These are phyloP conservation scores for Premnoplex brunnescens DNA, from an alignment of 2,797 vertebrate genomes.

Conservation along the genomic window DNA sequence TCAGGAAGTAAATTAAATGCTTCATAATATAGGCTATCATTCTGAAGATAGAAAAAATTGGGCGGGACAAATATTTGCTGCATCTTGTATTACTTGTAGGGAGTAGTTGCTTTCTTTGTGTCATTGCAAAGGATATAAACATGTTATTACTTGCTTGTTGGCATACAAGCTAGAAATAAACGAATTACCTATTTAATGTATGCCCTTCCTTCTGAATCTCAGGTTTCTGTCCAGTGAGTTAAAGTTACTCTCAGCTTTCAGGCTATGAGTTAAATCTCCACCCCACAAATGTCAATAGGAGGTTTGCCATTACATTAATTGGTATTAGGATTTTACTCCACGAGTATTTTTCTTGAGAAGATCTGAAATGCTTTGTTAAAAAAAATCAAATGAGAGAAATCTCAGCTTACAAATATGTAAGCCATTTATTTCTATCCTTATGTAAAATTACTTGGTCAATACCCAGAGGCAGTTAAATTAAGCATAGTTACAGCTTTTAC, in stretches of 20 bases:
- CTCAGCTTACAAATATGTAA: neutral
- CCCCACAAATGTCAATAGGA: neutral
- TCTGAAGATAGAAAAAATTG: neutral
- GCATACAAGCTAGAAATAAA: slow-evolving; percentile 18
- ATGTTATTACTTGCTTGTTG: slow-evolving; percentile 1
- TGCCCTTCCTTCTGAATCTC: neutral
- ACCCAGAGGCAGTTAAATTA: neutral
- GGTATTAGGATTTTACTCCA: neutral
- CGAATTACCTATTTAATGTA: slow-evolving; percentile 1
- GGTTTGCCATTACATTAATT: neutral
- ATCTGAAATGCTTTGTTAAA: neutral
- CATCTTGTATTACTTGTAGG: neutral
- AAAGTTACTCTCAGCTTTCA: neutral
- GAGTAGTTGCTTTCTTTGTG: neutral
- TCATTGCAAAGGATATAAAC: slow-evolving; percentile 2
- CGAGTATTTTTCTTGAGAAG: neutral
- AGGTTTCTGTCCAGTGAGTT: slow-evolving; percentile 1
- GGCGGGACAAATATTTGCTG: slow-evolving; percentile 3
- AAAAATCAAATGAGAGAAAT: neutral
- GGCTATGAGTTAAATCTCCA: neutral
- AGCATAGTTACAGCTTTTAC: neutral
- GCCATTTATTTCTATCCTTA: neutral
- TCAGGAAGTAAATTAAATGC: neutral
- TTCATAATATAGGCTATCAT: neutral
- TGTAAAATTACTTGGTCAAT: neutral